phyloP scores from a whole-genome alignment of 2,888 invertebrate genomes.

The Noctua comes region DNA sequence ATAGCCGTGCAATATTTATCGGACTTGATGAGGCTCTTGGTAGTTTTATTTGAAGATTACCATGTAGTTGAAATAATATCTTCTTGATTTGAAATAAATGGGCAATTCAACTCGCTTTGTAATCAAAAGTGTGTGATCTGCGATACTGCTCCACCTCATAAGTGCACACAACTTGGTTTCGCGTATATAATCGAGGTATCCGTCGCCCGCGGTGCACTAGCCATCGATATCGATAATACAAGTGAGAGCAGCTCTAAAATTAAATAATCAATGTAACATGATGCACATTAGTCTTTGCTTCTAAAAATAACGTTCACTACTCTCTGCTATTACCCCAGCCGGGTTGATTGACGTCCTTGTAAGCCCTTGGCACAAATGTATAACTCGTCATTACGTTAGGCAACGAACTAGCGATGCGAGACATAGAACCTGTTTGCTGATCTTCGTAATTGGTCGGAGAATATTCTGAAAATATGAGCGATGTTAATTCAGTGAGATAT shows the following conservation, averaged over 20 bases:
- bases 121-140: conserved; percentile 1
- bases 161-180: conserved; percentile 12
- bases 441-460: conserved; percentile 38
- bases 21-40: not conserved
- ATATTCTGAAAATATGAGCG: conserved; percentile 26
- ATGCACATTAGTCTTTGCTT: conserved; percentile 39
- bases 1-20: conserved; percentile 30
- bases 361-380: conserved; percentile 64
- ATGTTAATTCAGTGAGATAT: not conserved
- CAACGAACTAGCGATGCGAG: conserved; percentile 39
- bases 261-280: conserved; percentile 50
- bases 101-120: not conserved
- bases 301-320: conserved; percentile 53
- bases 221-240: conserved; percentile 37
- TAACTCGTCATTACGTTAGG: conserved; percentile 59
- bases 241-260: conserved; percentile 44
- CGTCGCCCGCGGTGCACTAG: conserved; percentile 37
- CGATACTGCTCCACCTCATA: not conserved
- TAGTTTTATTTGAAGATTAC: not conserved
- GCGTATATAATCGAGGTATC: conserved; percentile 29
- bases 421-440: conserved; percentile 55
- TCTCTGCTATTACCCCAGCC: conserved; percentile 43
- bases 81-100: conserved; percentile 10
- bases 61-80: not conserved
- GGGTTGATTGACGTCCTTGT: conserved; percentile 64